These are phyloP conservation scores for Melieria picta DNA, from an alignment of 2,888 invertebrate species.

Conservation along the genomic window DNA sequence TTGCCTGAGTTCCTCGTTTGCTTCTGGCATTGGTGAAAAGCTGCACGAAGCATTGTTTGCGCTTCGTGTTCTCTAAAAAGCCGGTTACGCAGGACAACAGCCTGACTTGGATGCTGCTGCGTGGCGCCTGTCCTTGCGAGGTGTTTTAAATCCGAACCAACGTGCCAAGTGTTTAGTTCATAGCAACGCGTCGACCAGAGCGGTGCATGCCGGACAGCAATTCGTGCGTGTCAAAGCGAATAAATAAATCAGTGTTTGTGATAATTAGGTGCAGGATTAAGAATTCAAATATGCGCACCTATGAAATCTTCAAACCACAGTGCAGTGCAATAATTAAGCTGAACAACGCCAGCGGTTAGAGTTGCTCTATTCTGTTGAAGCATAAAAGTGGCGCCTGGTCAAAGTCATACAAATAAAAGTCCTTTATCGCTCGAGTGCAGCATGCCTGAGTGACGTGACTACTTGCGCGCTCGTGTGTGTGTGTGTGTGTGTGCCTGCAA, in stretches of 20 bases:
- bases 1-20: no score
- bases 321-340: no score
- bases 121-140: not conserved
- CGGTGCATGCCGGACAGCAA: not conserved
- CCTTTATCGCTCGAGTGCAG: no score
- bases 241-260: not conserved
- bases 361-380: no score
- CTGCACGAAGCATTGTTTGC: not conserved
- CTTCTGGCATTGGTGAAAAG: no score
- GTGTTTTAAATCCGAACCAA: constrained; percentile 5
- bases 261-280: no score
- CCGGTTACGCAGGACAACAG: constrained; percentile 23
- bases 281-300: no score
- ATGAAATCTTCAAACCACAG: no score
- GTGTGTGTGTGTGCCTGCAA: not conserved
- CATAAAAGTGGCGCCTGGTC: no score
- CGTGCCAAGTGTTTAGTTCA: constrained; percentile 2
- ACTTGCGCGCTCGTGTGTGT: not conserved
- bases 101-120: constrained; percentile 17
- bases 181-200: constrained; percentile 10
- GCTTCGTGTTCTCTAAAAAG: not conserved
- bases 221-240: not conserved
- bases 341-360: no score
- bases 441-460: no score
- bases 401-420: no score